Evolutionary conservation across 1,140 invertebrate genomes (phyloP).

Genomic region (Drosophila albomicans): DNA sequence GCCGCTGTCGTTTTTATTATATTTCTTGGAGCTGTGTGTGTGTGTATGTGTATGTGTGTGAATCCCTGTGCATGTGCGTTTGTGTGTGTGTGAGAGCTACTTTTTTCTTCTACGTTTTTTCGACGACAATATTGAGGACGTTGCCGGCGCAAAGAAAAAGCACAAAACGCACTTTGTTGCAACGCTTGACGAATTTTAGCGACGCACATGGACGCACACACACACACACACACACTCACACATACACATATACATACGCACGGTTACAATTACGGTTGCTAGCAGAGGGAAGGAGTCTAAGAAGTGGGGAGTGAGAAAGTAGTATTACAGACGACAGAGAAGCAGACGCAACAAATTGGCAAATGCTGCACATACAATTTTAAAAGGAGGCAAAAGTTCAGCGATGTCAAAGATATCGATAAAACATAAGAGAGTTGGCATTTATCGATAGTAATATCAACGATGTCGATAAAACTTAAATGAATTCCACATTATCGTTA

Average conservation of each 20-base stretch:
- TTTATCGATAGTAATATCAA: too few species aligned
- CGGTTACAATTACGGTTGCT: background rate
- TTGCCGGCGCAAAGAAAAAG: conserved; percentile 35
- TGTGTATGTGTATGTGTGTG: conserved; percentile 5
- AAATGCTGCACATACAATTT: background rate
- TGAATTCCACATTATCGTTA: background rate
- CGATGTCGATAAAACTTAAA: background rate
- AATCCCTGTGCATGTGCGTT: conserved; percentile 6
- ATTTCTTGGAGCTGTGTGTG: conserved; percentile 44
- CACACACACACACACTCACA: background rate
- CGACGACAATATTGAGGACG: conserved; percentile 20
- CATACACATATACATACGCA: conserved; percentile 2
- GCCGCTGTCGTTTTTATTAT: conserved; percentile 72
- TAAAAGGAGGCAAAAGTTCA: background rate
- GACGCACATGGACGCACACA: conserved; percentile 10
- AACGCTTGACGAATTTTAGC: conserved; percentile 70
- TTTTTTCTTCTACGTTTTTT: conserved; percentile 16
- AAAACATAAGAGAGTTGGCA: background rate
- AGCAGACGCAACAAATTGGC: background rate
- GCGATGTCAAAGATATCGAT: conserved; percentile 5
- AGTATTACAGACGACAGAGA: background rate
- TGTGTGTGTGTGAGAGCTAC: conserved; percentile 6
- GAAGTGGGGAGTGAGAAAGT: background rate
- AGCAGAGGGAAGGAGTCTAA: background rate
- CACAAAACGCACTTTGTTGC: conserved; percentile 74